Percentiles rank a stretch among this genome's conserved stretches.
Conservation (phyloP, 2,113 vertebrate genomes). For the Chrysochloris asiatica region DNA sequence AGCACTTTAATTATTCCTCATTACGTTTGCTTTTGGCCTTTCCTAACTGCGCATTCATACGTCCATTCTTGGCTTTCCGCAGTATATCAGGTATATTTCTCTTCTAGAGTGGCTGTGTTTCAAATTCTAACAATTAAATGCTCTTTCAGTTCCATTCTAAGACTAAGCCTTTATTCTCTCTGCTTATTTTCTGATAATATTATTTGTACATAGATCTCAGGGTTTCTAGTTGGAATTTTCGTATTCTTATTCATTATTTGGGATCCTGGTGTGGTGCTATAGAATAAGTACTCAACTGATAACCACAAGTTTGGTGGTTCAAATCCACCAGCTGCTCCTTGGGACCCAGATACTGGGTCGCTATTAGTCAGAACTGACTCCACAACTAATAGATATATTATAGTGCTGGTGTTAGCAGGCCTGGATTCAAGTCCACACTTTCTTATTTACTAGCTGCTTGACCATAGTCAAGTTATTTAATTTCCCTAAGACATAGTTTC, state of each 20-base stretch:
- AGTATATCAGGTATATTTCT: slow-evolving; percentile 23
- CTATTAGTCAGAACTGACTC: no score
- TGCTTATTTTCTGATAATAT: not conserved
- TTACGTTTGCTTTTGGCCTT: not conserved
- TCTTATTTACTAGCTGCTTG: not conserved
- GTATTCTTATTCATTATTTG: not conserved
- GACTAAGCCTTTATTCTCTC: slow-evolving; percentile 6
- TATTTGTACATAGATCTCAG: slow-evolving; percentile 12
- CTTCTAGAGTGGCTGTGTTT: not conserved
- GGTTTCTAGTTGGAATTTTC: not conserved
- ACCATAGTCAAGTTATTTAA: not conserved
- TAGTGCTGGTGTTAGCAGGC: not conserved
- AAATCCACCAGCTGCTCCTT: no score
- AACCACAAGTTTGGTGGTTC: no score
- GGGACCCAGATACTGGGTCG: no score
- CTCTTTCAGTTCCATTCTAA: not conserved
- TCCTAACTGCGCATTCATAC: not conserved
- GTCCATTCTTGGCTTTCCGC: not conserved
- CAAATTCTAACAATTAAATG: not conserved
- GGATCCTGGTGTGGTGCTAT: no score
- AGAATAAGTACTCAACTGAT: no score
- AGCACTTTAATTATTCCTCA: not conserved
- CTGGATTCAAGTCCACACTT: not conserved
- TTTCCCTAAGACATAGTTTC: not conserved
- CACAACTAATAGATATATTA: no score